These are phyloP conservation scores for Crossaster papposus DNA, from an alignment of 53 echinoderm and acorn worm genomes.

Conservation along the genomic window DNA sequence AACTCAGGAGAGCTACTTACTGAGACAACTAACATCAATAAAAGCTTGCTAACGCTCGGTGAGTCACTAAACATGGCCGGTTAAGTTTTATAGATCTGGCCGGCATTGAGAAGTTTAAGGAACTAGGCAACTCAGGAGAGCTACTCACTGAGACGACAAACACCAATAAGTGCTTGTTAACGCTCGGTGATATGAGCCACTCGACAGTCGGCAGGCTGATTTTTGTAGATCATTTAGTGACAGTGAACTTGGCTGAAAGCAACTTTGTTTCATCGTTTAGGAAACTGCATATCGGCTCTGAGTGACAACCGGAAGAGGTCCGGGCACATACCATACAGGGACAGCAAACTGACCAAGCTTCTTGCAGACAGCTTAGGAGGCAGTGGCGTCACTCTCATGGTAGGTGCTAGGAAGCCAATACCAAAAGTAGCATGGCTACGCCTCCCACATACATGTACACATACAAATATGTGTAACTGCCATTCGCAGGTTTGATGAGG, in stretches of 20 bases:
- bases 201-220: constrained; percentile 72
- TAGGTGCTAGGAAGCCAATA: constrained; percentile 30
- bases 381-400: constrained; percentile 96
- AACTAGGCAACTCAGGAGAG: constrained; percentile 90
- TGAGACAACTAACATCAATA: constrained; percentile 99
- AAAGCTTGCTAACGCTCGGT: constrained; percentile 95
- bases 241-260: no score
- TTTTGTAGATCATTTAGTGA: constrained; percentile 95
- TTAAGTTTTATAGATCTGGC: constrained; percentile 95
- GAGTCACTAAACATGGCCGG: constrained; percentile 67
- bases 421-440: no score
- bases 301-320: constrained; percentile 84
- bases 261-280: constrained; percentile 39
- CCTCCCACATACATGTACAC: no score
- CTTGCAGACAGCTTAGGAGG: constrained; percentile 97
- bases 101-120: constrained; percentile 97
- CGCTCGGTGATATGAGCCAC: constrained; percentile 76
- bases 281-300: constrained; percentile 96
- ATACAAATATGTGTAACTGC: no score
- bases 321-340: constrained; percentile 95
- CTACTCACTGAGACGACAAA: constrained; percentile 96
- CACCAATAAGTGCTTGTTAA: constrained; percentile 95
- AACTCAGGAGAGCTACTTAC: constrained; percentile 87
- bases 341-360: constrained; percentile 98
- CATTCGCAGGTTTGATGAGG: no score